Percentiles rank a stretch among this genome's conserved stretches.
Conservation (phyloP, 30 jellyfish, hydroid and myxozoan genomes). For the Haliclystus octoradiatus region DNA sequence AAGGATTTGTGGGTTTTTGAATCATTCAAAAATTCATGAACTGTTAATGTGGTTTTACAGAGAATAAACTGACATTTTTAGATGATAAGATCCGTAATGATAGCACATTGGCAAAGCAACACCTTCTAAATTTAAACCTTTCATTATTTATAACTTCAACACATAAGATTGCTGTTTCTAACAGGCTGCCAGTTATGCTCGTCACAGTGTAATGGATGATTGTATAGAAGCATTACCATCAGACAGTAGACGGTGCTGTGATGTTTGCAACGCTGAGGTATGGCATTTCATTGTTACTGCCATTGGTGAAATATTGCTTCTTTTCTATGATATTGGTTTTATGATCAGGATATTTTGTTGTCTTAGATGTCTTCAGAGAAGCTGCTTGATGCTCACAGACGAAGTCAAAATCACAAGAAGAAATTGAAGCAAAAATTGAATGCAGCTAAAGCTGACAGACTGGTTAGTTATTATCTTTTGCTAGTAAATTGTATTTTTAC, state of each 20-base stretch:
- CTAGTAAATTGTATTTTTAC: not conserved
- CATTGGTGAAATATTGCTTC: not conserved
- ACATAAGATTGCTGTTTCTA: not conserved
- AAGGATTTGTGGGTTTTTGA: too few species aligned
- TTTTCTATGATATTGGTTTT: too few species aligned
- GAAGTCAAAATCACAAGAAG: not conserved
- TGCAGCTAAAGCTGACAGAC: not conserved
- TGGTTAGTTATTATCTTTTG: not conserved
- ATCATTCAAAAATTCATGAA: not conserved
- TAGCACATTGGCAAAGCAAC: too few species aligned
- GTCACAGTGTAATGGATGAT: constrained; percentile 78
- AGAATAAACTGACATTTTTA: too few species aligned
- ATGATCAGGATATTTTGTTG: not conserved
- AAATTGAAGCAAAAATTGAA: not conserved
- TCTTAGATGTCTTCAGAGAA: not conserved
- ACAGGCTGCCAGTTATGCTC: constrained; percentile 95
- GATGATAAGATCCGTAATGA: too few species aligned
- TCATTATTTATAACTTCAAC: not conserved
- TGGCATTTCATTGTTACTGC: not conserved
- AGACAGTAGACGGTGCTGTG: constrained; percentile 54
- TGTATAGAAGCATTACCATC: constrained; percentile 74
- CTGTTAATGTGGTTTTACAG: too few species aligned
- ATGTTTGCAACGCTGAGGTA: constrained; percentile 79
- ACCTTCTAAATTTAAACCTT: not conserved
- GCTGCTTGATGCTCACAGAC: not conserved